Base-by-base conservation (phyloP, 2,888 invertebrate genomes). In the Euzophera pinguis region DNA sequence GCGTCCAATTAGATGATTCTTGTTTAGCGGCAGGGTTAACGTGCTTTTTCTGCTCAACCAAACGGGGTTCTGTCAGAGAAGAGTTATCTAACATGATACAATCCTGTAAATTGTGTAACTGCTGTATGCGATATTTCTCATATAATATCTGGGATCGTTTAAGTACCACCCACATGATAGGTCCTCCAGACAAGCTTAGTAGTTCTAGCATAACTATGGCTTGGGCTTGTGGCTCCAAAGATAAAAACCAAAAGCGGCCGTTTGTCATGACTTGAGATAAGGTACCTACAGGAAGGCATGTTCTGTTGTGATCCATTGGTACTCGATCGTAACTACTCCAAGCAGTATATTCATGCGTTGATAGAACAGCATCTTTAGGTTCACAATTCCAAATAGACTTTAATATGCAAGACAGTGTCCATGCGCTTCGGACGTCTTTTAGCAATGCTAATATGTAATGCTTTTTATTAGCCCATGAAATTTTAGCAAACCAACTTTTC, bases 351-450 rank as follows among this genome's bases (percentile, higher is more conserved):
- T 79, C 78, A 16, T 39, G 16, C 4, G 39, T 7, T 3, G 39
- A 39, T 16, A 16, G 1, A 1, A 39, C 39, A 16, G 39, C 39
- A 59, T 89, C 89, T 56, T 88, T 89, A 0, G 81, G 79, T 0
- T 80, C 73, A 55, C 83, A 84, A 54, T 81, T 87, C 89, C 89
- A 89, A 50, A 86, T 73, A 0, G 82, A 80, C 53, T 87, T 88
- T n/a, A 89, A 65, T 0, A 89, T 59, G n/a, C 84, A 57, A 0
- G 86, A 85, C 0, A 89, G 57, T 0, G 85, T 60, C 82, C 83
- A 84, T 0, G 75, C 77, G 50, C 81, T 84, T 0, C 64, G 63
- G 0, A 86, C 67, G n/a, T 83, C 80, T 14, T 77, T 67, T 27
- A 89, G 50, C 12, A 89, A 62, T 1, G 75, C 72, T 2, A 84